Base-by-base conservation (phyloP, 53 echinoderm and acorn worm genomes). In the Astropecten irregularis region DNA sequence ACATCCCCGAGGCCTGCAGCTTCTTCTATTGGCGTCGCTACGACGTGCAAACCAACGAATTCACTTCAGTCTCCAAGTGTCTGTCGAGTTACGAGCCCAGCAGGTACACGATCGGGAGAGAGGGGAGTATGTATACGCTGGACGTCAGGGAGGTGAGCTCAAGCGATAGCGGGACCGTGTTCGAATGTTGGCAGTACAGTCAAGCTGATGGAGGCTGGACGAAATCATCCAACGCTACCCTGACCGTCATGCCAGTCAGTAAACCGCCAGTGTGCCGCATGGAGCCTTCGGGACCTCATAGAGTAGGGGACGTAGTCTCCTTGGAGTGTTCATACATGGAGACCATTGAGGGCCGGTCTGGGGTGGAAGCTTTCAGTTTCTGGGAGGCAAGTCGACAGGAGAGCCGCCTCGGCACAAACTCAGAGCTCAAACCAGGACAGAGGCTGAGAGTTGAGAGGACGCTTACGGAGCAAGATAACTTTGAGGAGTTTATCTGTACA, bases 1-100 rank as follows among this genome's bases (percentile, higher is more conserved):
- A 55, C n/a, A 39, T 76, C 57, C 38, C 56, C 8, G 56, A 56
- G 38, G 37, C 56, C 18, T 76, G 76, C 25, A 7, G 15, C 53
- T 76, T 40, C 76, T 76, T 76, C 58, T 76, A 76, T 57, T 76
- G 76, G 76, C 51, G 76, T 25, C 76, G 76, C 56, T 76, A 56
- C 58, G 9, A 56, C 40, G 58, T 28, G 7, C 20, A 56, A 0
- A 54, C n/a, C 13, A 57, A 57, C 9, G 59, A 40, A 15, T 76
- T 76, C 40, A 40, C 56, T 9, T 76, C 55, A 27, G 58, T 76
- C 58, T 76, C 76, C 18, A 76, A 76, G 58, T 76, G 76, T 8
- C 18, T 76, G 42, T 11, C 38, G 9, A 76, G 76, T 27, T 76
- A 76, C 28, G 76, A 76, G 16, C 42, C 42, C 42, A 9, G 33